Evolutionary conservation across 2,113 vertebrate species (phyloP), one percentile per base, ranked within the genome.

Genomic region (Daphoenositta chrysoptera): DNA sequence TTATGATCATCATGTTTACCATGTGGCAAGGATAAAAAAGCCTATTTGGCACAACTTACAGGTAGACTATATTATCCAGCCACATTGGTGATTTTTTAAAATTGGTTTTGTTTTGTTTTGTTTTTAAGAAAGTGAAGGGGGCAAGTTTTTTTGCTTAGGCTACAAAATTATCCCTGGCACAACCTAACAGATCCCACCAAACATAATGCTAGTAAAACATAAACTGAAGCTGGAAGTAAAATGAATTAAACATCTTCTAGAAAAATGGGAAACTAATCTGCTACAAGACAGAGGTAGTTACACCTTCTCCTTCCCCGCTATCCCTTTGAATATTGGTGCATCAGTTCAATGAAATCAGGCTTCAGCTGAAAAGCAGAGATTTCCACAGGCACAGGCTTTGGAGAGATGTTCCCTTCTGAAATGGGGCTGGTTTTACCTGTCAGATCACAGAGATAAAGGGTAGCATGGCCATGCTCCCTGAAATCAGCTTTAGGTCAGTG

Each of bases 101-200:
- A n/a, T n/a, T n/a, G n/a, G 8, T 3, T 58, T 66, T 68, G 11
- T 28, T 71, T 47, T 23, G 2, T 31, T 8, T 68, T 37, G 11
- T 20, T 5, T 5, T 4, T 4, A 9, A 39, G 53, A 66, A 69
- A 26, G 9, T 4, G 0, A 10, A 8, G 13, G 3, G 1, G 1
- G 5, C 4, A 51, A n/a, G 3, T 7, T n/a, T 64, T 64, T 89
- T 87, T 82, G 8, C 39, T 82, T 27, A 30, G 18, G 19, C 78
- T 71, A 56, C n/a, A 51, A 56, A 91, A 63, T 71, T 66, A 63
- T 85, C 35, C 72, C 26, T 79, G 30, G 1, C 42, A 85, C 30
- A 71, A 63, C 17, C 26, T 37, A 40, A 42, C 10, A 87, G 13
- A 58, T 71, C 31, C 3, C 21, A 79, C 21, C 8, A 50, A 75